Evolutionary conservation across 2,113 vertebrate species (phyloP).

Genomic region (Neotoma lepida): DNA sequence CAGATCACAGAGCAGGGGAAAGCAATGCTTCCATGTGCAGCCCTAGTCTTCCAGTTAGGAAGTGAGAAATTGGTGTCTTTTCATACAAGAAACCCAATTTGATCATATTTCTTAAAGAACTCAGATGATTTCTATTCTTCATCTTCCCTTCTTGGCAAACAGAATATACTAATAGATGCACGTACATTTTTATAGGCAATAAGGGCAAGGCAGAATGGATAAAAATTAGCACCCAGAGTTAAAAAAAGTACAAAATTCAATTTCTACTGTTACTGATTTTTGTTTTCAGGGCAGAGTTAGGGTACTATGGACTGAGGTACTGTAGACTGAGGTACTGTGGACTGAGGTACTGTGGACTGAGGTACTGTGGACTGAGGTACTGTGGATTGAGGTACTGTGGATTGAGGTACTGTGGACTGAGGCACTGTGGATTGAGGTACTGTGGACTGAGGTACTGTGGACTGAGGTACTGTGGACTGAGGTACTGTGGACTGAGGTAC

Average conservation of each 20-base stretch:
- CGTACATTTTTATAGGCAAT: background rate
- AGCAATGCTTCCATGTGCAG: background rate
- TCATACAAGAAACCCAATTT: background rate
- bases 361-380: background rate
- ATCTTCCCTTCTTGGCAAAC: background rate
- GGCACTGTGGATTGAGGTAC: background rate
- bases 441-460: background rate
- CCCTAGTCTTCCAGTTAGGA: background rate
- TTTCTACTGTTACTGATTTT: background rate
- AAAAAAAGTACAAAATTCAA: background rate
- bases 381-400: background rate
- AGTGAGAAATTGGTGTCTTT: background rate
- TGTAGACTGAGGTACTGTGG: background rate
- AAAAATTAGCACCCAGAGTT: background rate
- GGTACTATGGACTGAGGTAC: background rate
- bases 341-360: background rate
- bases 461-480: background rate
- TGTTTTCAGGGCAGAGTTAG: background rate
- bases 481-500: too few relatives aligned
- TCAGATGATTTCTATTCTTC: background rate
- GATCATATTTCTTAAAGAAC: background rate
- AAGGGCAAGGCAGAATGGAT: background rate
- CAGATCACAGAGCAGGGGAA: accelerated
- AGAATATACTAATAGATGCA: background rate
- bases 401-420: background rate